These are phyloP conservation scores for Bos taurus DNA, from an alignment of 2,113 vertebrate genomes.

Conservation along the genomic window DNA sequence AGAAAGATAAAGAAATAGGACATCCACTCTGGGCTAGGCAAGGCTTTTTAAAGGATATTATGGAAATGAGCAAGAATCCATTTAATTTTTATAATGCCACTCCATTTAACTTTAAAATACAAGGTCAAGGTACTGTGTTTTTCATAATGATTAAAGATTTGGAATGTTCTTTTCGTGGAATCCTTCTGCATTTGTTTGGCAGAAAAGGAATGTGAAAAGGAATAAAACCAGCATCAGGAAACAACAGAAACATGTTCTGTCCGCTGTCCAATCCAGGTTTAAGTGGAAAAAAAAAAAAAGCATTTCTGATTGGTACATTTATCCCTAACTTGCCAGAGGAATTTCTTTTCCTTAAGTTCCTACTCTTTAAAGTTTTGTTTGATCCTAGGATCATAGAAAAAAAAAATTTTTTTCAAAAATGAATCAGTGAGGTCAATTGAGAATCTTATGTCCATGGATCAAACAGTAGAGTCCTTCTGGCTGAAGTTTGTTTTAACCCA, in stretches of 20 bases:
- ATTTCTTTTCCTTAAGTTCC: not conserved
- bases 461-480: not conserved
- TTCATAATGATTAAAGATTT: constrained; percentile 77
- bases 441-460: not conserved
- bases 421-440: not conserved
- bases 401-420: not conserved
- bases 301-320: not conserved
- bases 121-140: constrained; percentile 78
- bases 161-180: constrained; percentile 63
- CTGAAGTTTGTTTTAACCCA: not conserved
- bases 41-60: constrained; percentile 79
- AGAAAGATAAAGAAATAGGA: constrained; percentile 83
- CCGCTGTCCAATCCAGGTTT: constrained; percentile 32
- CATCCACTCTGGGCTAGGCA: constrained; percentile 70
- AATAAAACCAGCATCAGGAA: constrained; percentile 50
- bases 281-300: not conserved
- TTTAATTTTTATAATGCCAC: constrained; percentile 82
- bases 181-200: constrained; percentile 53
- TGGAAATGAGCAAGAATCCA: constrained; percentile 81
- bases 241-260: constrained; percentile 33
- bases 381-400: not conserved
- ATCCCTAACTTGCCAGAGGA: not conserved
- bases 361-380: not conserved
- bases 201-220: constrained; percentile 46
- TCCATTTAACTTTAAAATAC: constrained; percentile 65